Evolutionary conservation across 1,140 invertebrate genomes (phyloP).

Genomic region (Apis laboriosa): DNA sequence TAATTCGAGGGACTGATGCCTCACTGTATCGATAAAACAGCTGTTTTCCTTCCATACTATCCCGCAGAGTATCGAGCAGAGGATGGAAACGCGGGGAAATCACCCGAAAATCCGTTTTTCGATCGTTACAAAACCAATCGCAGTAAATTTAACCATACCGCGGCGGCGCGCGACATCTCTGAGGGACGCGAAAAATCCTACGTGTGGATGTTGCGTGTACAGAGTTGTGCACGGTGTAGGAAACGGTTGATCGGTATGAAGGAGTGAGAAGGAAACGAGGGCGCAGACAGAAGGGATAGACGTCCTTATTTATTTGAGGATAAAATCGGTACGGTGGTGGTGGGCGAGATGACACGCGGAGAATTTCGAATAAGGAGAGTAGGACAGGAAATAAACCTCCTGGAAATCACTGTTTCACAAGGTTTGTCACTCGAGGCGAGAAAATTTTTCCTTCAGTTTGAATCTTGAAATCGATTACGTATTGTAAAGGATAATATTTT

Average conservation of each 20-base stretch:
- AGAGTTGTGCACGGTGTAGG: too few species aligned
- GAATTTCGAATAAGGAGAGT: conserved; percentile 48
- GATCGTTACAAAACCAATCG: conserved; percentile 16
- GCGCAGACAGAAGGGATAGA: conserved; percentile 31
- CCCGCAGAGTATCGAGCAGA: background rate
- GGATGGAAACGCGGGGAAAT: background rate
- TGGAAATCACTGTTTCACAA: background rate
- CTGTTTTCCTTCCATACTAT: background rate
- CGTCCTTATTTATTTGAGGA: conserved; percentile 68
- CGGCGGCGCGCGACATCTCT: background rate
- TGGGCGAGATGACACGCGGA: conserved; percentile 44
- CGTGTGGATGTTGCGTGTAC: too few species aligned
- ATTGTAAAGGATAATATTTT: background rate
- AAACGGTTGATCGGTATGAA: background rate
- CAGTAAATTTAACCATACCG: conserved; percentile 33
- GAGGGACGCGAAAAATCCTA: conserved; percentile 14
- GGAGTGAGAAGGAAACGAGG: conserved; percentile 16
- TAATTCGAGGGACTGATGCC: background rate
- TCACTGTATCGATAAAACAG: background rate
- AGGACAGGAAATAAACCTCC: conserved; percentile 14
- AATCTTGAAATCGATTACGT: background rate
- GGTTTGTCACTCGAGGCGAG: background rate
- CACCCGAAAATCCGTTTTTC: conserved; percentile 11
- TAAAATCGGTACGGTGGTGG: conserved; percentile 32
- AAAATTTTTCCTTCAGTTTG: background rate